Evolutionary conservation across 1,140 invertebrate species (phyloP), one percentile per base, ranked within the genome.

Genomic region (Drosophila equinoxialis): DNA sequence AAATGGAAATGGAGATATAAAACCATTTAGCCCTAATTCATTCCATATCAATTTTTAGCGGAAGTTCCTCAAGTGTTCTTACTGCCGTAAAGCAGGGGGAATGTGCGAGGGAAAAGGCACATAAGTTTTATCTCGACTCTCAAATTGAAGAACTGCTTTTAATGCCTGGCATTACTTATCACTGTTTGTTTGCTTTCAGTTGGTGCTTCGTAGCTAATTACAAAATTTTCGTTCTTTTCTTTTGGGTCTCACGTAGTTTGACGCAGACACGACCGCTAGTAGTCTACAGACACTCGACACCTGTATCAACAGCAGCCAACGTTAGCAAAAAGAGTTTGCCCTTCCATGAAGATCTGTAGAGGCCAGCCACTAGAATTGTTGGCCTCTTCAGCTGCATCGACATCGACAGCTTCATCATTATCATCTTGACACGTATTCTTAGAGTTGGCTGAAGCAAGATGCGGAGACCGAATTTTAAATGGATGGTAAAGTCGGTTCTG

Each of bases 401-500:
- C 45, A 17, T 30, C 11, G n/a, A n/a, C n/a, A 37, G n/a, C n/a
- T 0, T 37, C 30, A 23, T 57, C 23, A 33, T 37, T 26, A 23
- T 57, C 23, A 33, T 37, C 35, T 72, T 76, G 73, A 89, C 84
- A 87, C 84, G 80, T 89, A 77, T 60, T 65, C 72, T 66, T 7
- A 48, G 14, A 48, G 45, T 20, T 45, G 10, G 57, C n/a, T 33
- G 6, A 26, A 37, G 17, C 41, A 79, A 61, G 68, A 91, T 91
- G 90, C 77, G 90, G 59, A 85, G 90, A 41, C 90, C 84, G n/a
- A 91, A 91, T 63, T 48, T 91, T 17, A 91, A 90, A 60, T 91
- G 90, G 90, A 71, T 91, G 57, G 65, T 90, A 10, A 91, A 91
- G 70, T 68, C 90, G 13, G 57, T 66, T 5, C 59, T 82, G 30